These are phyloP conservation scores for Leucoraja ocellata DNA, from an alignment of 2,797 vertebrate genomes.

Conservation along the genomic window DNA sequence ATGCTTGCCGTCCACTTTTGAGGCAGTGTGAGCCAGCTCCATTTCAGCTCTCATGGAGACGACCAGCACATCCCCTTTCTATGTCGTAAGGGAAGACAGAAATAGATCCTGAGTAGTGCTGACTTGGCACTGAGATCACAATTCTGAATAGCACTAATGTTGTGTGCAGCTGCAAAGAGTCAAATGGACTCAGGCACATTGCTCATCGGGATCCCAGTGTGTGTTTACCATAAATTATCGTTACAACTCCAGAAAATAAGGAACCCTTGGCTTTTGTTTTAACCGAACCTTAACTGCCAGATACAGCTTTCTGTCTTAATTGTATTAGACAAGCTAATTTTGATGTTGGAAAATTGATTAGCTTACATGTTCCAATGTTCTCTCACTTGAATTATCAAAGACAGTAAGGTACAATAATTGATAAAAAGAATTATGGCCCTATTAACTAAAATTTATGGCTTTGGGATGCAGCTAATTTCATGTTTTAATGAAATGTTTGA, in stretches of 20 bases:
- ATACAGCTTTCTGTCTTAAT: neutral
- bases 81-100: no score
- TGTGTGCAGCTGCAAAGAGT: no score
- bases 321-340: neutral
- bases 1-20: no score
- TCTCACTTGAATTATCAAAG: neutral
- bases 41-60: no score
- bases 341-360: neutral
- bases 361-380: neutral
- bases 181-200: no score
- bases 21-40: no score
- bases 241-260: neutral
- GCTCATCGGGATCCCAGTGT: no score
- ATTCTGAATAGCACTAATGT: no score
- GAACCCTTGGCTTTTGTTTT: no score
- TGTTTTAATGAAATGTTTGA: neutral
- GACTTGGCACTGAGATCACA: no score
- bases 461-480: neutral
- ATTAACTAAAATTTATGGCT: neutral
- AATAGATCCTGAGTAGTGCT: no score
- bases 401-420: neutral
- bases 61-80: no score
- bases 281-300: neutral
- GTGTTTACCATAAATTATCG: neutral
- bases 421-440: neutral